Evolutionary conservation across 2,888 invertebrate species (phyloP).

Genomic region (Eristalis pertinax): DNA sequence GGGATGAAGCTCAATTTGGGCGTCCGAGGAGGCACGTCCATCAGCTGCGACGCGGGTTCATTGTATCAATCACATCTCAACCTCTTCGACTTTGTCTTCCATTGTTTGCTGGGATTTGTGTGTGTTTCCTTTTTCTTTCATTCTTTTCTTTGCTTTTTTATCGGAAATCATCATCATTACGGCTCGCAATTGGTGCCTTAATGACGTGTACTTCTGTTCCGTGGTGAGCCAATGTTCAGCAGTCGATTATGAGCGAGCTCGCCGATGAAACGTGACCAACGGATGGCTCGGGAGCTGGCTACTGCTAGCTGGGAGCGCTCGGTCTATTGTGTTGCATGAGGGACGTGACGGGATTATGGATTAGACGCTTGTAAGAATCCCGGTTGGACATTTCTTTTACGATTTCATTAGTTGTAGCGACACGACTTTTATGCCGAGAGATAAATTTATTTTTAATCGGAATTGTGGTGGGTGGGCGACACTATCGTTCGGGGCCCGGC

Average conservation of each 20-base stretch:
- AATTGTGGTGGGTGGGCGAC: conserved; percentile 56
- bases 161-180: conserved; percentile 60
- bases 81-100: not conserved
- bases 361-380: conserved; percentile 38
- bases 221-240: conserved; percentile 14
- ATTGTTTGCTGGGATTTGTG: not conserved
- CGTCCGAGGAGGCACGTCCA: not conserved
- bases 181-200: conserved; percentile 55
- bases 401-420: conserved; percentile 53
- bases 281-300: conserved; percentile 3
- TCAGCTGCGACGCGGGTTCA: not conserved
- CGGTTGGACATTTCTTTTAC: conserved; percentile 20
- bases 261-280: conserved; percentile 64
- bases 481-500: not conserved
- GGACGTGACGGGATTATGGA: conserved; percentile 63
- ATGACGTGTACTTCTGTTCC: conserved; percentile 36
- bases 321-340: conserved; percentile 29
- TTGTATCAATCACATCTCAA: conserved; percentile 1
- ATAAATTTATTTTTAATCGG: conserved; percentile 62
- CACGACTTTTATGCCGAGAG: conserved; percentile 57
- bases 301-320: not conserved
- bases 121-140: not conserved
- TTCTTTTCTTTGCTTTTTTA: conserved; percentile 33
- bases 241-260: conserved; percentile 33
- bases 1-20: not conserved